Evolutionary conservation across 2,888 invertebrate genomes (phyloP), one percentile per base, ranked within the genome.

Genomic region (Temnothorax ravouxi): DNA sequence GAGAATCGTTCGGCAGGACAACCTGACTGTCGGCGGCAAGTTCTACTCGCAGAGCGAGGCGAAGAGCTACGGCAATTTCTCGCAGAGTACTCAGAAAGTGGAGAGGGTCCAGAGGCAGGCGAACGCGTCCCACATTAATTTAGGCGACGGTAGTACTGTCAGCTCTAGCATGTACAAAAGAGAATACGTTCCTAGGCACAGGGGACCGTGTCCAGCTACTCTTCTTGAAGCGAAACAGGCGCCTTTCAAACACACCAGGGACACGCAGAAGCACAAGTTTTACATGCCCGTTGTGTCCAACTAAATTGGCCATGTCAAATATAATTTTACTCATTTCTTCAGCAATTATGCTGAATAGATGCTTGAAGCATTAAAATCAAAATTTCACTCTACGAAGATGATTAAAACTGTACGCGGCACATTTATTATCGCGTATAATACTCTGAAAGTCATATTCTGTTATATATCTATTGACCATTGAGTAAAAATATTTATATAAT

Each of bases 251-350:
- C 98, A 98, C 92, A 98, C 98, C 41, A 96, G 98, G 87, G 97
- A 98, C 94, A 97, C 98, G 15, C 97, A 97, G 90, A 97, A 97
- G 93, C 98, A 98, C 95, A 98, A 97, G 94, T 98, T 98, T 94
- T 98, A 98, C 94, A 96, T 97, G 93, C 96, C 97, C 2, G 96
- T 96, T 93, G 96, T 96, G 85, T 95, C 95, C 56, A 96, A 95
- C 88, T 95, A 87, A 91, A 15, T 13, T 38, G 41, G 21, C n/a
- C n/a, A 29, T 47, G 11, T 34, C 25, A 29, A 47, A 34, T 47
- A 47, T 52, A 2, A 54, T 66, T 44, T 80, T 69, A 66, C n/a
- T 25, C 2, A 59, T 50, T 62, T 47, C n/a, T 52, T 13, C 13
- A 8, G 3, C 52, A 13, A n/a, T 66, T 54, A 41, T 54, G 9